These are phyloP conservation scores for Panthera leo DNA, from an alignment of 2,113 vertebrate species.

Conservation along the genomic window DNA sequence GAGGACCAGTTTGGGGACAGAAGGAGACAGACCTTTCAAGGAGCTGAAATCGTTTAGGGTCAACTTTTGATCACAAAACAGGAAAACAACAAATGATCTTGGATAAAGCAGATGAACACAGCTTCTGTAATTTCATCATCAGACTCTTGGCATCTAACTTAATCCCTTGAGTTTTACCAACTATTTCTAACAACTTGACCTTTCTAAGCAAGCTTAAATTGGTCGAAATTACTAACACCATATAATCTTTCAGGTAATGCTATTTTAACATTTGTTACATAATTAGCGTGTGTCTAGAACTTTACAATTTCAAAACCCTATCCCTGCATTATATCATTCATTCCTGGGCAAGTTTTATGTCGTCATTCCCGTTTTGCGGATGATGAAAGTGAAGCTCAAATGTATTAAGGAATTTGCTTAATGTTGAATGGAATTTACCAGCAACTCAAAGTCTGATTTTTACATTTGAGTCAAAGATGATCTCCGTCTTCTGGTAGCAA, in stretches of 20 bases:
- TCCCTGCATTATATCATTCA: background rate
- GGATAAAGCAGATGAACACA: background rate
- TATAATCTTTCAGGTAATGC: background rate
- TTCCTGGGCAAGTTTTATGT: background rate
- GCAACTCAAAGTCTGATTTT: background rate
- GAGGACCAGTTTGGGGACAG: too few species aligned
- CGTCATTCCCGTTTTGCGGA: background rate
- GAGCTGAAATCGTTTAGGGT: background rate
- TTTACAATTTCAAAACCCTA: background rate
- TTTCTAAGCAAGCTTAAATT: background rate
- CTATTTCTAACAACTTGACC: background rate
- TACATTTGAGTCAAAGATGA: background rate
- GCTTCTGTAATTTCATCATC: background rate
- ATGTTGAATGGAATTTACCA: background rate
- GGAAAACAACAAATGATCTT: background rate
- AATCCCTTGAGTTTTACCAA: background rate
- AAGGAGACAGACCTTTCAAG: background rate
- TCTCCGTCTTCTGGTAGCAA: background rate
- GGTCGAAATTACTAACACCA: background rate
- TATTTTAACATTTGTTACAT: background rate
- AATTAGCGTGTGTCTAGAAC: background rate
- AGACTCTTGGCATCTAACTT: background rate
- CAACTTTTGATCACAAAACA: background rate
- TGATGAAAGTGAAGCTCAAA: background rate
- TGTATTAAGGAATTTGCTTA: background rate